These are phyloP conservation scores for Aethes cnicana DNA, from an alignment of 2,888 invertebrate genomes.

Conservation along the genomic window DNA sequence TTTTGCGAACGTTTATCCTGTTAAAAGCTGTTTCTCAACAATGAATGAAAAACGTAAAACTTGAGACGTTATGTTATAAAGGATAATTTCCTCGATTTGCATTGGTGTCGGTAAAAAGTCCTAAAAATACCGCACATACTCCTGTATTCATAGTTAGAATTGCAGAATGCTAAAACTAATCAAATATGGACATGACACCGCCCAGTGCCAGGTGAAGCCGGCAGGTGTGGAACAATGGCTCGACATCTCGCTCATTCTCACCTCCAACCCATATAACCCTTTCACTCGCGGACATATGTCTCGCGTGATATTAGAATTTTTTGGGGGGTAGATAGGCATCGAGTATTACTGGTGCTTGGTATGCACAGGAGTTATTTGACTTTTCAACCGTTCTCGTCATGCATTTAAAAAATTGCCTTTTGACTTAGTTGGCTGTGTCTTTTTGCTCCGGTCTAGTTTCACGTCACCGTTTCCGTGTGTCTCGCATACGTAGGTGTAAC, in stretches of 20 bases:
- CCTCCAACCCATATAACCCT: constrained; percentile 36
- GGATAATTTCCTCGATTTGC: too few species aligned
- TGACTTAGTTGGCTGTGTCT: constrained; percentile 57
- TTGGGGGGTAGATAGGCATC: constrained; percentile 60
- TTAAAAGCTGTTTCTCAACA: constrained; percentile 9
- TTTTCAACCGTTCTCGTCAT: constrained; percentile 57
- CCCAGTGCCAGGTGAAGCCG: constrained; percentile 67
- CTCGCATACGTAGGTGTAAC: constrained; percentile 40
- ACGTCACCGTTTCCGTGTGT: constrained; percentile 42
- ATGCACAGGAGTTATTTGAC: constrained; percentile 57
- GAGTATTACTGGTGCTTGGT: constrained; percentile 43
- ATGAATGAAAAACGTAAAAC: too few species aligned
- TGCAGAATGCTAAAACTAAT: constrained; percentile 69
- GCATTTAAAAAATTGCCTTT: constrained; percentile 66
- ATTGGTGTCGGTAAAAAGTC: background rate
- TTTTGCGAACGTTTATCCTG: constrained; percentile 16
- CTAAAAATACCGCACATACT: constrained; percentile 1
- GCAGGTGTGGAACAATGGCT: constrained; percentile 72
- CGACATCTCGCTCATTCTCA: constrained; percentile 56
- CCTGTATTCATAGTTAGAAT: constrained; percentile 57
- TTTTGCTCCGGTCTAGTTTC: constrained; percentile 57
- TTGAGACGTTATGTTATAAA: too few species aligned
- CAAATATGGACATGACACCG: constrained; percentile 65
- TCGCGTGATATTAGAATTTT: constrained; percentile 58
- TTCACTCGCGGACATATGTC: constrained; percentile 58